phyloP scores from a whole-genome alignment of 2,797 vertebrate genomes.

The Gymnothorax reevesii region DNA sequence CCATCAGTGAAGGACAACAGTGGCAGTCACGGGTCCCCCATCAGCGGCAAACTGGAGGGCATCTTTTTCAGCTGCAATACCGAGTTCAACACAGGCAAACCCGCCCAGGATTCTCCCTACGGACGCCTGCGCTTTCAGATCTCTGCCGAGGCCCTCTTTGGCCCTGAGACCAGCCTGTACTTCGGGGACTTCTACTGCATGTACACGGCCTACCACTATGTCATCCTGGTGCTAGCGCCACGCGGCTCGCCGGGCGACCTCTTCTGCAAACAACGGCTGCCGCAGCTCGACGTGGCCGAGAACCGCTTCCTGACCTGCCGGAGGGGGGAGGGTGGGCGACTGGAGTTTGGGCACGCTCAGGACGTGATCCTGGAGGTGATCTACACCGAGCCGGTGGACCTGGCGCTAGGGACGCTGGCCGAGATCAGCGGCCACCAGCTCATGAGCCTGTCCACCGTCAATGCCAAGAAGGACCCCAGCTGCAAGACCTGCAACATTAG shows the following conservation, averaged over 20 bases:
- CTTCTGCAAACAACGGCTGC: constrained; percentile 96
- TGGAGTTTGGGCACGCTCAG: constrained; percentile 93
- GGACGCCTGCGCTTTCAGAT: constrained; percentile 91
- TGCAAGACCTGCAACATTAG: constrained; percentile 99
- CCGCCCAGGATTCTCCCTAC: constrained; percentile 95
- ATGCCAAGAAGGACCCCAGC: constrained; percentile 99
- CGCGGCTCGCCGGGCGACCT: constrained; percentile 89
- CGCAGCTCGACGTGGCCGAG: constrained; percentile 86
- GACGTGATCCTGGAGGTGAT: constrained; percentile 98
- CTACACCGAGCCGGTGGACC: constrained; percentile 94
- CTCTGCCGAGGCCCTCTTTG: constrained; percentile 87
- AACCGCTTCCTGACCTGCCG: constrained; percentile 95
- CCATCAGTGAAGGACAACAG: constrained; percentile 96
- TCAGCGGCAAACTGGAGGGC: constrained; percentile 96
- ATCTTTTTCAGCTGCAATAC: constrained; percentile 98
- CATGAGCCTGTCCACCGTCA: constrained; percentile 94
- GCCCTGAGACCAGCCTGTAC: constrained; percentile 90
- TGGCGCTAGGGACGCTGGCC: constrained; percentile 86
- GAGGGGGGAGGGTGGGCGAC: constrained; percentile 75
- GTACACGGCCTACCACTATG: constrained; percentile 99
- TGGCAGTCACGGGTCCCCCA: constrained; percentile 96
- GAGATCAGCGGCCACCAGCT: constrained; percentile 98
- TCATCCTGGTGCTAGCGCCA: constrained; percentile 93
- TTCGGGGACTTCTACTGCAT: constrained; percentile 99
- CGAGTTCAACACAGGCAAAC: constrained; percentile 96